Base-by-base conservation (phyloP, 2,888 invertebrate genomes). In the Listrodromus nycthemerus region DNA sequence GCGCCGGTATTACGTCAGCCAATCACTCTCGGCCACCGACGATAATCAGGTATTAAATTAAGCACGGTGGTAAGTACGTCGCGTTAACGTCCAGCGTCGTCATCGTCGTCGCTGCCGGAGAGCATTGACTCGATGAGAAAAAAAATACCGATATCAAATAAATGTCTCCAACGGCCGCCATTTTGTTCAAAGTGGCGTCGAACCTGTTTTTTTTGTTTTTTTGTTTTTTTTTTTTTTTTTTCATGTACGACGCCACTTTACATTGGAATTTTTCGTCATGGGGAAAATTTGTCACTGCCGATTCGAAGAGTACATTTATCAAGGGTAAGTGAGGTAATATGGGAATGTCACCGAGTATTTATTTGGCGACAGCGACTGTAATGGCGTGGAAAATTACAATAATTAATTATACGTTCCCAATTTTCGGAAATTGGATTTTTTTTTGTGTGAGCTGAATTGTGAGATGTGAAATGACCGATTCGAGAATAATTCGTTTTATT, bases 41-140 rank as follows among this genome's bases (percentile, higher is more conserved):
- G 83, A 88, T 89, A 89, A 88, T 81, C 87, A 69, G 85, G 87
- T 86, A 89, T 89, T 89, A 88, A 89, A 89, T 90, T 89, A 89
- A 86, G 80, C 86, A 67, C 78, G 70, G 27, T 27, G 61, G 7
- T 30, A 78, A 66, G 41, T 52, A 52, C 45, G 24, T 24, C 45
- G 70, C 30, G 52, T 50, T 48, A 61, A 45, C 48, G 30, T 24
- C 41, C 48, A 50, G 19, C 73, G 13, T 19, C 73, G 19, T 61
- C 73, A 33, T 63, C 30, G 30, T 74, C 30, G 7, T 16, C 41
- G 13, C 3, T 27, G 61, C 0, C 33, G 19, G 13, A 33, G 55
- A 71, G 37, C 55, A 70, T 70, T 70, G 16, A 21, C 13, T 10
- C 24, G 7, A 16, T 27, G 61, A 5, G n/a, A 61, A 16, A 13